Conservation (phyloP, 2,888 invertebrate genomes). For the Callimorpha dominula region DNA sequence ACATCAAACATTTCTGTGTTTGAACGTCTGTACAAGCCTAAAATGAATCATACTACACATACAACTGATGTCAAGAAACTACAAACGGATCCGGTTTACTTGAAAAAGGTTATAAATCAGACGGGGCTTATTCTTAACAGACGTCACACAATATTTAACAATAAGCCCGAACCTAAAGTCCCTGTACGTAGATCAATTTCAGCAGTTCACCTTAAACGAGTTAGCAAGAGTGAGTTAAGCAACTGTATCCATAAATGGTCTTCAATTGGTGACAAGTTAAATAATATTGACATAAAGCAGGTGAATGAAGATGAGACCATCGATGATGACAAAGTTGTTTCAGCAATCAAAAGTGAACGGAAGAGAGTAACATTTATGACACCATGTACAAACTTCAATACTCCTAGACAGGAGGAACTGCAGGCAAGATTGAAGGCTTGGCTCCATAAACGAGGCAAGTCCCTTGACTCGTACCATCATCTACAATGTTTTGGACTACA, state of each 20-base stretch:
- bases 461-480: constrained; percentile 80
- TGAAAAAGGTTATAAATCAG: constrained; percentile 65
- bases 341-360: constrained; percentile 77
- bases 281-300: constrained; percentile 64
- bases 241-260: constrained; percentile 80
- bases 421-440: constrained; percentile 79
- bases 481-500: constrained; percentile 84
- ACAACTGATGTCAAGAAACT: constrained; percentile 60
- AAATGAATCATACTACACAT: constrained; percentile 48
- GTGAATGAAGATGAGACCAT: constrained; percentile 69
- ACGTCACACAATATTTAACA: constrained; percentile 64
- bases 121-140: constrained; percentile 64
- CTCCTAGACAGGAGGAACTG: constrained; percentile 76
- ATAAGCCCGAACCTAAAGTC: constrained; percentile 37
- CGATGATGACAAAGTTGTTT: constrained; percentile 64
- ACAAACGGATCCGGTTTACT: constrained; percentile 64
- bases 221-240: constrained; percentile 67
- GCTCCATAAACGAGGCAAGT: constrained; percentile 83
- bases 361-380: constrained; percentile 79
- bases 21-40: constrained; percentile 77
- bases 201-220: constrained; percentile 79
- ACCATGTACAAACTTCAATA: constrained; percentile 69
- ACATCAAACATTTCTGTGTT: constrained; percentile 68
- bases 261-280: constrained; percentile 76
- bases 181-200: constrained; percentile 79